These are phyloP conservation scores for Strix aluco DNA, from an alignment of 2,113 vertebrate species.

Conservation along the genomic window DNA sequence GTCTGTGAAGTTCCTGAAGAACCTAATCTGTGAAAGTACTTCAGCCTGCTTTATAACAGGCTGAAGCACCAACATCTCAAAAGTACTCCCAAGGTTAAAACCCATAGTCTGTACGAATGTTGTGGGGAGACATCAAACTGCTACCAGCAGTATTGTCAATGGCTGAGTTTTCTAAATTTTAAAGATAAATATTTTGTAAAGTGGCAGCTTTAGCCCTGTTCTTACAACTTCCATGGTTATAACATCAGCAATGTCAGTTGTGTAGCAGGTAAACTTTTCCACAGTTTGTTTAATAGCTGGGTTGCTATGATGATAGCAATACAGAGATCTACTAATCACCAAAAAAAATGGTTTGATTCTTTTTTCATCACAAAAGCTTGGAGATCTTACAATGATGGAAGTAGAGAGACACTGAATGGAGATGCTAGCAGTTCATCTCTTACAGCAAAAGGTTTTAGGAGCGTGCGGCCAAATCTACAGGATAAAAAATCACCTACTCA, in stretches of 20 bases:
- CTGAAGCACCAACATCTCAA: neutral
- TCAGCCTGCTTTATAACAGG: neutral
- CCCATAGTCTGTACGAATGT: neutral
- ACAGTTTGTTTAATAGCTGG: neutral
- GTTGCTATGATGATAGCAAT: neutral
- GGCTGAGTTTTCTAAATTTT: neutral
- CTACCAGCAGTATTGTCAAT: neutral
- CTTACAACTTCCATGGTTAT: neutral
- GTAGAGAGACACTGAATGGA: constrained; percentile 86
- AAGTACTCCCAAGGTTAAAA: neutral
- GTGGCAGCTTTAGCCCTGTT: neutral
- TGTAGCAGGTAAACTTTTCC: neutral
- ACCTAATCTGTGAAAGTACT: neutral
- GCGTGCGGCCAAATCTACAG: constrained; percentile 91
- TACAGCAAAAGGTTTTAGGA: constrained; percentile 95
- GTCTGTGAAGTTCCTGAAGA: neutral
- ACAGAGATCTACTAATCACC: neutral
- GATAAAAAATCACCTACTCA: constrained; percentile 90
- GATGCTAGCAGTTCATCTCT: constrained; percentile 89
- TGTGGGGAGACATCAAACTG: neutral
- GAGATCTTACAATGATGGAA: constrained; percentile 85
- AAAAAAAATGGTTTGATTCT: neutral
- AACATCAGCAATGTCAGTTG: neutral
- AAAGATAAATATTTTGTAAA: neutral
- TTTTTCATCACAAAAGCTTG: constrained; percentile 83